phyloP scores from a whole-genome alignment of 2,113 vertebrate genomes.

The Cinclus cinclus region DNA sequence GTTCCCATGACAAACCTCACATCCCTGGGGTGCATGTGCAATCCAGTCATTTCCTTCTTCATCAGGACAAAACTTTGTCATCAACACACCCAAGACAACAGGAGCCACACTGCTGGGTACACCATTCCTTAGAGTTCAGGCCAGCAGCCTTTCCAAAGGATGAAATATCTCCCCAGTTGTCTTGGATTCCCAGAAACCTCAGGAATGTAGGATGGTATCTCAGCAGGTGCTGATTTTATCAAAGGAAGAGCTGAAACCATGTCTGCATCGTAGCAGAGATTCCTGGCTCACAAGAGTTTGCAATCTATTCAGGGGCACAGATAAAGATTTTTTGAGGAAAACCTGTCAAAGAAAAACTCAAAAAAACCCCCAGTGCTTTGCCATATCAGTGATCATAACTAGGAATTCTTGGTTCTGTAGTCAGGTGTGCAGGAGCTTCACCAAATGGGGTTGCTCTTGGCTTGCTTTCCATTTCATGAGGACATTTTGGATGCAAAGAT shows the following conservation, averaged over 20 bases:
- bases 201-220: neutral
- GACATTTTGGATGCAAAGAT: neutral
- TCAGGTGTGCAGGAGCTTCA: neutral
- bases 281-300: neutral
- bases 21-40: neutral
- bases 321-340: neutral
- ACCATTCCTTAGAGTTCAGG: neutral
- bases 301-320: neutral
- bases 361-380: neutral
- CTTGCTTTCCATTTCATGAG: neutral
- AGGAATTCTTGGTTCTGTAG: neutral
- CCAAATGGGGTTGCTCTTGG: neutral
- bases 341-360: neutral
- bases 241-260: neutral
- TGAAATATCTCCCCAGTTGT: neutral
- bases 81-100: accelerated
- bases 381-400: neutral
- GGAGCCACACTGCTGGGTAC: neutral
- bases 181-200: neutral
- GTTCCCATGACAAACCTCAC: neutral
- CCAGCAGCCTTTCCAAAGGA: neutral
- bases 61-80: neutral
- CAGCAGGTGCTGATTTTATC: neutral
- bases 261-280: neutral
- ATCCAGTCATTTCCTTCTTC: accelerated